Evolutionary conservation across 2,113 vertebrate species (phyloP), one percentile per base, ranked within the genome.

Genomic region (Raphicerus campestris): DNA sequence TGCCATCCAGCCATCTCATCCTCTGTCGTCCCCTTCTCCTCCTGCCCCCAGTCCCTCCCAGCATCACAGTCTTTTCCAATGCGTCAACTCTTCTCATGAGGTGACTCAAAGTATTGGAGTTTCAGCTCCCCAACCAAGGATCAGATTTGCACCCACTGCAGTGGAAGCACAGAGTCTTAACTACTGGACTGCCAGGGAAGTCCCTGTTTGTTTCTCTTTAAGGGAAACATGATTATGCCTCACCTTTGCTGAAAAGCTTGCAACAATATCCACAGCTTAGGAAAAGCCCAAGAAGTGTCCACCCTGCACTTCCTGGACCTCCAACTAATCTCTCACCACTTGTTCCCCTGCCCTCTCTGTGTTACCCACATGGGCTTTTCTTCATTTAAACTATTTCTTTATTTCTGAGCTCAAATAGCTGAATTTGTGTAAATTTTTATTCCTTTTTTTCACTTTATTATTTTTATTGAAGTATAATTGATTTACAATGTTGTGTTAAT

Each of bases 361-460:
- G 0, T 24, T 0, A 6, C 1, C 51, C 66, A 22, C 0, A 16
- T 0, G 3, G 32, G 51, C 42, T 75, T 51, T 20, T 35, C 15
- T 39, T 28, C 20, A 22, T 73, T 73, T 73, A 42, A 28, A 28
- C 24, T 45, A 8, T 26, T 26, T 73, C 17, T 39, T 39, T 28
- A 77, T 77, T 45, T 45, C 73, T 77, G 39, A 77, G 39, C 6
- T 77, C 73, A 45, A 26, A 45, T 26, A 28, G 22, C 11, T 75
- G 73, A 28, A 77, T 77, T 77, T 77, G 24, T 45, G 6, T 26
- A 45, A 45, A 77, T 42, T 75, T 42, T 26, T 42, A 42, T 26
- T 42, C 20, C 3, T 22, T 77, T 15, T 75, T 77, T 28, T 26
- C 11, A 77, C 22, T 45, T 45, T 28, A 75, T 26, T 26, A 45